Conservation (phyloP, 2,113 vertebrate genomes). For the Ploceus nigricollis region DNA sequence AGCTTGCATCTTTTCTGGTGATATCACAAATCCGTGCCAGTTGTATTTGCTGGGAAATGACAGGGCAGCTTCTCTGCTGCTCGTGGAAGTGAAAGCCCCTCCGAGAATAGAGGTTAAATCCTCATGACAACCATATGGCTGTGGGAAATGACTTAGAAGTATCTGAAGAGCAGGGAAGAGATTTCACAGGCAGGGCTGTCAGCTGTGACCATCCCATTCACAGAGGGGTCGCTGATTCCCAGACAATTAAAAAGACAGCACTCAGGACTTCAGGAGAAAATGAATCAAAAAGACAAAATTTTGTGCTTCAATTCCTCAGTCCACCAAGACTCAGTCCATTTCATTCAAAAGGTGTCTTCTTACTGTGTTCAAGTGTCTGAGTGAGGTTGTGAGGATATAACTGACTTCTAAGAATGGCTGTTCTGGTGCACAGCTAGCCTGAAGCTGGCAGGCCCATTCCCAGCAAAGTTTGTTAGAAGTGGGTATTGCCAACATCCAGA, state of each 20-base stretch:
- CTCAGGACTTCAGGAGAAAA: not conserved
- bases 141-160: not conserved
- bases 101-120: not conserved
- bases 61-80: not conserved
- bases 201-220: not conserved
- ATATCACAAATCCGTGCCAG: rapidly evolving
- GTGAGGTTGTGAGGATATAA: not conserved
- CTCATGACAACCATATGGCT: slow-evolving; percentile 7
- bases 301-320: not conserved
- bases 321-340: not conserved
- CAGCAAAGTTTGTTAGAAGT: not conserved
- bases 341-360: not conserved
- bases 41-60: not conserved
- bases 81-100: not conserved
- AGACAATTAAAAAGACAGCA: not conserved
- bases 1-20: not conserved
- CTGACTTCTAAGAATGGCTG: not conserved
- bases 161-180: not conserved
- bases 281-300: not conserved
- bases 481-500: not conserved
- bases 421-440: not conserved
- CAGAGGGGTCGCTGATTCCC: not conserved
- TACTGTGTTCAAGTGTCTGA: not conserved
- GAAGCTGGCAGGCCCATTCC: not conserved
- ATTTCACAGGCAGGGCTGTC: not conserved